A percentile compares a stretch with the other conserved stretches of the same genome.
Conservation (phyloP, 2,797 vertebrate genomes). For the Alfaro cultratus region DNA sequence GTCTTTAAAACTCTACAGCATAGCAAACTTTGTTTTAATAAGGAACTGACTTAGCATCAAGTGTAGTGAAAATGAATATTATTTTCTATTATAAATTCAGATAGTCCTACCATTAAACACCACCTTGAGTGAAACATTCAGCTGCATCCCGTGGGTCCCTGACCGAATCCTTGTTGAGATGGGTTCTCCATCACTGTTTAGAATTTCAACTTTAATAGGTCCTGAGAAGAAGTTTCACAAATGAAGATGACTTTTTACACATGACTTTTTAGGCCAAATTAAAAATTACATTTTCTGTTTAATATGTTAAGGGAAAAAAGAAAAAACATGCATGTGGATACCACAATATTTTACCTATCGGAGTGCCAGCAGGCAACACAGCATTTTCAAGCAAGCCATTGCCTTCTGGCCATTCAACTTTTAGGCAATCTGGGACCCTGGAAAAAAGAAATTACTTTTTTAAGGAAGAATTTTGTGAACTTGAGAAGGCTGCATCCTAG, state of each 20-base stretch:
- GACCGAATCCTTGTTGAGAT: conserved; percentile 83
- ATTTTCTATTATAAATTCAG: neutral
- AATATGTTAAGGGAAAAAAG: neutral
- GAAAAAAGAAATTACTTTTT: neutral
- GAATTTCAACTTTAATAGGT: conserved; percentile 85
- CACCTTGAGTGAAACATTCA: conserved; percentile 84
- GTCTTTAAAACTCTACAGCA: neutral
- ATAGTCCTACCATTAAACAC: conserved; percentile 84
- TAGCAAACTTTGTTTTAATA: neutral
- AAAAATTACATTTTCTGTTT: neutral
- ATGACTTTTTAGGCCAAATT: neutral
- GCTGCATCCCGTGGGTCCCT: conserved; percentile 74
- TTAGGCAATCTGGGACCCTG: conserved; percentile 88
- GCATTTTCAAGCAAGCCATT: conserved; percentile 81
- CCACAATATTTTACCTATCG: conserved; percentile 80
- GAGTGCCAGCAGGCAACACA: conserved; percentile 81
- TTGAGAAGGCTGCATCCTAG: neutral
- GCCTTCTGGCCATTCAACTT: conserved; percentile 85
- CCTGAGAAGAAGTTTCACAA: conserved; percentile 71
- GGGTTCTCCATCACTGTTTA: conserved; percentile 86
- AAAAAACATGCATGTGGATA: neutral
- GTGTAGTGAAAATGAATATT: neutral
- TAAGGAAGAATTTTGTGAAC: neutral
- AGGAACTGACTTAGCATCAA: neutral
- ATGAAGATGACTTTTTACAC: neutral